Evolutionary conservation across 1,140 invertebrate genomes (phyloP), one percentile per base, ranked within the genome.

Genomic region (Drosophila sucinea): DNA sequence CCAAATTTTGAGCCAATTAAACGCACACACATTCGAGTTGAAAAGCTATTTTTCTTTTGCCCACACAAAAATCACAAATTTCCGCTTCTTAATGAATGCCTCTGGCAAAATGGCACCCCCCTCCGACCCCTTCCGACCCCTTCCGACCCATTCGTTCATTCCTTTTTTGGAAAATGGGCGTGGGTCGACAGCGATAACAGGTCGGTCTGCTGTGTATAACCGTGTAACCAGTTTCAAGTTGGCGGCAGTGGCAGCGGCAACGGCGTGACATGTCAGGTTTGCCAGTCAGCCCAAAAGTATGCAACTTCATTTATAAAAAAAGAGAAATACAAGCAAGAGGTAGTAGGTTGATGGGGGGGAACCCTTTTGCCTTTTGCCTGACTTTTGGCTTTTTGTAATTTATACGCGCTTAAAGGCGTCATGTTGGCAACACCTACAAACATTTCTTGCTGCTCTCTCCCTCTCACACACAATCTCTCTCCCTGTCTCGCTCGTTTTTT

Each of bases 351-450:
- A 23, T 51, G 25, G 25, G 11, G 23, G 56, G 7, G 10, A 58
- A 69, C 84, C 83, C 67, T 77, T 87, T 87, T 72, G 40, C 62
- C 69, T 41, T 17, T 60, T 58, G 64, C 67, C 77, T 87, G 83
- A 79, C 83, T 87, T 87, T 87, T 87, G 70, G 70, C 73, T 78
- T 80, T 79, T 89, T 89, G 83, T 89, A 87, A 87, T 87, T 87
- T 87, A 87, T 87, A 87, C 84, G 73, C 77, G 84, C 77, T 84
- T 84, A 72, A 87, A 87, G 84, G 84, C 83, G 84, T 87, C 84
- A 89, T 89, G 79, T 89, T 70, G 82, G 84, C 84, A 87, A 87
- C 84, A 87, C 84, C 84, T 87, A 87, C 84, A 77, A 84, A 89
- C 83, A 74, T 86, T 64, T 44, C 69, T 79, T 66, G 35, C 55